phyloP scores from a whole-genome alignment of 2,797 vertebrate species.

The Synaphobranchus kaupii region DNA sequence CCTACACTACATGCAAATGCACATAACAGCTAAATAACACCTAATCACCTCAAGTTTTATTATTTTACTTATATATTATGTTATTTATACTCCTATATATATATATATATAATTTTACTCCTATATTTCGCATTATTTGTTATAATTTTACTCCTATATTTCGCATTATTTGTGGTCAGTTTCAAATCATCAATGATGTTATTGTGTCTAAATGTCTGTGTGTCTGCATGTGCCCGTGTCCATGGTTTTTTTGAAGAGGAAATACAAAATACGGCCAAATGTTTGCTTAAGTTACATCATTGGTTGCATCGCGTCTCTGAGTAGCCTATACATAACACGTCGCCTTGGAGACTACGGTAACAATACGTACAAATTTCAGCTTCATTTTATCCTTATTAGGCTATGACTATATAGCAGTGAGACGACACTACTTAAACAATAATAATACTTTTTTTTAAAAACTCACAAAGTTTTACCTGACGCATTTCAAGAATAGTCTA shows the following conservation, averaged over 20 bases:
- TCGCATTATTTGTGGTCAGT: not conserved
- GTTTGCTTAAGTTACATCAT: not conserved
- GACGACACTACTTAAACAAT: not conserved
- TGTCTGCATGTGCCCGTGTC: not conserved
- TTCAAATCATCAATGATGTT: not conserved
- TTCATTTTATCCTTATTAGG: not conserved
- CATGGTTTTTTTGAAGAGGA: not conserved
- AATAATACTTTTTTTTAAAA: not conserved
- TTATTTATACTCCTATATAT: too few relatives aligned
- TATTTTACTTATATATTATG: not conserved
- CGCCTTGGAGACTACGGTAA: not conserved
- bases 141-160: too few relatives aligned
- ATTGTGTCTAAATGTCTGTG: not conserved
- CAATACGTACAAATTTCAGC: not conserved
- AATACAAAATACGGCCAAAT: not conserved
- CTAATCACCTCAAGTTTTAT: not conserved
- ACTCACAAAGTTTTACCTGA: not conserved
- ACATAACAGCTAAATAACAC: too few relatives aligned
- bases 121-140: not conserved
- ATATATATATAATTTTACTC: too few relatives aligned
- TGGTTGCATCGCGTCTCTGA: not conserved
- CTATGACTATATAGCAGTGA: not conserved
- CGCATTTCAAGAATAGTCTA: not conserved
- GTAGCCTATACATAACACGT: not conserved
- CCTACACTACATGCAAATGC: too few relatives aligned